phyloP scores from a whole-genome alignment of 2,888 invertebrate species.

The Helleia helle region DNA sequence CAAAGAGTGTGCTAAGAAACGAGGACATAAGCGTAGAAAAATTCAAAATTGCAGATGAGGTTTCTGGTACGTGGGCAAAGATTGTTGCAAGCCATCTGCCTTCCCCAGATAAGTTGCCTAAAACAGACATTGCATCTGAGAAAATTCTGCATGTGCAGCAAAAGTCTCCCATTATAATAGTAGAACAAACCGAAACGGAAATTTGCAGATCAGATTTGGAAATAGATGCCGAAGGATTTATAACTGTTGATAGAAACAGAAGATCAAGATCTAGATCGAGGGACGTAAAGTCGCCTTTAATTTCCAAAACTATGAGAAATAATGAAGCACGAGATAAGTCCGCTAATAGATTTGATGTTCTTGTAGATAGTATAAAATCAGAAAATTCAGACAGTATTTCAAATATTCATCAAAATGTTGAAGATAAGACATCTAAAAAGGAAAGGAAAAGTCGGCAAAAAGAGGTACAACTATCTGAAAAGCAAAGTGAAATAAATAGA shows the following conservation, averaged over 20 bases:
- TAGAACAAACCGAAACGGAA: constrained; percentile 44
- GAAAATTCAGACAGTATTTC: constrained; percentile 30
- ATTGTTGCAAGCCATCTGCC: constrained; percentile 47
- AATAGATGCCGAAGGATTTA: constrained; percentile 61
- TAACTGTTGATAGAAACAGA: constrained; percentile 59
- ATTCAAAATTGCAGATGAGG: constrained; percentile 16
- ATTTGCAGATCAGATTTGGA: constrained; percentile 34
- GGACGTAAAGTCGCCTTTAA: constrained; percentile 43
- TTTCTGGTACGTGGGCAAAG: constrained; percentile 52
- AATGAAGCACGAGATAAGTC: constrained; percentile 39
- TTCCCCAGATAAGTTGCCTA: constrained; percentile 41
- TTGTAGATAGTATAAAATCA: constrained; percentile 36
- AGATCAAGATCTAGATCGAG: constrained; percentile 73
- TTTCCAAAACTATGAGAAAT: constrained; percentile 30
- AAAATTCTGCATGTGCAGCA: constrained; percentile 20
- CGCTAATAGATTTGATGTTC: constrained; percentile 48
- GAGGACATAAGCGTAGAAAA: constrained; percentile 18
- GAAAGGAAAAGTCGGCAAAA: constrained; percentile 37
- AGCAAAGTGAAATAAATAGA: too few species aligned
- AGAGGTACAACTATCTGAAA: constrained; percentile 32
- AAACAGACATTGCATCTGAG: constrained; percentile 25
- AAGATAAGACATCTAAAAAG: constrained; percentile 30
- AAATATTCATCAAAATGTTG: constrained; percentile 29
- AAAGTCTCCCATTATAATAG: constrained; percentile 46
- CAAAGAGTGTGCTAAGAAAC: too few species aligned